These are phyloP conservation scores for Plecotus auritus DNA, from an alignment of 2,113 vertebrate genomes.

Conservation along the genomic window DNA sequence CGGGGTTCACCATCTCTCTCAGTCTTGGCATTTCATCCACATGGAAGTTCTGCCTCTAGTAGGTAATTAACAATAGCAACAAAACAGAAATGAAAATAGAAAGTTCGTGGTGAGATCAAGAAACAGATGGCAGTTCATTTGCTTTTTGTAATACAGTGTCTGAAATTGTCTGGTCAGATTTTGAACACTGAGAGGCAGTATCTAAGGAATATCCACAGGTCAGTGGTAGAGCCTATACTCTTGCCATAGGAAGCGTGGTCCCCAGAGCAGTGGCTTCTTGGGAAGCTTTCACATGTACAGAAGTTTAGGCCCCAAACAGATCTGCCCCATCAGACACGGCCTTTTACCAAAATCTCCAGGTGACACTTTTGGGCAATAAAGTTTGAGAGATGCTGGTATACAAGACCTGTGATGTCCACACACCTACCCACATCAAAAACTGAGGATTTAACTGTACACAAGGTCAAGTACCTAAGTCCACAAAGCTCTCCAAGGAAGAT, in stretches of 20 bases:
- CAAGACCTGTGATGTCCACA: neutral
- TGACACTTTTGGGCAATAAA: neutral
- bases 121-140: neutral
- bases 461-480: neutral
- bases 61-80: neutral
- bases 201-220: neutral
- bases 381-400: neutral
- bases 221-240: accelerated
- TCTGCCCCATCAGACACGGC: neutral
- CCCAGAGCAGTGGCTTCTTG: too few species aligned
- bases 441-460: neutral
- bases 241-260: neutral
- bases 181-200: neutral
- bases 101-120: neutral
- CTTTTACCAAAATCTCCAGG: neutral
- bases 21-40: neutral
- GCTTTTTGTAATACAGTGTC: neutral
- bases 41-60: neutral
- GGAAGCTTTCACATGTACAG: too few species aligned
- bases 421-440: neutral
- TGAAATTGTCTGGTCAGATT: neutral
- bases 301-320: too few species aligned
- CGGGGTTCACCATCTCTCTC: neutral
- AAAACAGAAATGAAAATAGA: neutral
- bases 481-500: neutral